These are phyloP conservation scores for Cuniculus paca DNA, from an alignment of 2,797 vertebrate species.

Conservation along the genomic window DNA sequence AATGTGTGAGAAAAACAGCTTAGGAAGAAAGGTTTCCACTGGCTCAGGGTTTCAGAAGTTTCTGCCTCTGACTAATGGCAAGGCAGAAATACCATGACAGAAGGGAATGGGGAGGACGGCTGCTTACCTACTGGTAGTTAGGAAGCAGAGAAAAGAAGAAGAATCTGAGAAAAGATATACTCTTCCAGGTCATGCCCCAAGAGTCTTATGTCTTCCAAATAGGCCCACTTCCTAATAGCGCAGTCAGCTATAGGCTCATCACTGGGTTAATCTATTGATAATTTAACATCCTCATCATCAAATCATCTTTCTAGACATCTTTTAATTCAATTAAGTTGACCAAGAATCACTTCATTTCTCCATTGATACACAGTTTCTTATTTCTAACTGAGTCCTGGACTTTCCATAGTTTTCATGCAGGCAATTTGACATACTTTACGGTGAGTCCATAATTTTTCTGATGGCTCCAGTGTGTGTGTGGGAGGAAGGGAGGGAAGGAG, in stretches of 20 bases:
- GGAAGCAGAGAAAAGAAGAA: not conserved
- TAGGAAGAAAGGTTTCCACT: not conserved
- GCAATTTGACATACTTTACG: constrained; percentile 53
- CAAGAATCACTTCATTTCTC: not conserved
- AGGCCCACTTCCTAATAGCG: not conserved
- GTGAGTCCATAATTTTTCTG: constrained; percentile 20
- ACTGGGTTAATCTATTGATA: not conserved
- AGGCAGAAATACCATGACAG: not conserved
- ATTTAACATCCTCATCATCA: not conserved
- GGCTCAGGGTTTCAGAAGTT: not conserved
- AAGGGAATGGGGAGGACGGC: not conserved
- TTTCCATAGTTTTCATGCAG: constrained; percentile 7
- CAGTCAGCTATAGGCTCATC: not conserved
- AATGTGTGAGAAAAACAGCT: not conserved
- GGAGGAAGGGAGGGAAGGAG: no score
- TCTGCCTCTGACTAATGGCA: not conserved
- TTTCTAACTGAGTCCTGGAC: constrained; percentile 25
- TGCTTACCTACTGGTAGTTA: not conserved
- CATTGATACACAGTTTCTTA: not conserved
- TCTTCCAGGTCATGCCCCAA: not conserved
- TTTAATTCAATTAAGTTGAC: not conserved
- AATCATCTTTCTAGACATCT: not conserved
- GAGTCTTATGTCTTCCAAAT: not conserved
- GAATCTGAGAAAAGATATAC: not conserved
- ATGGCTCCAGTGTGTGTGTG: not conserved